Conservation (phyloP, 1,140 invertebrate genomes). For the Bombyx mori region DNA sequence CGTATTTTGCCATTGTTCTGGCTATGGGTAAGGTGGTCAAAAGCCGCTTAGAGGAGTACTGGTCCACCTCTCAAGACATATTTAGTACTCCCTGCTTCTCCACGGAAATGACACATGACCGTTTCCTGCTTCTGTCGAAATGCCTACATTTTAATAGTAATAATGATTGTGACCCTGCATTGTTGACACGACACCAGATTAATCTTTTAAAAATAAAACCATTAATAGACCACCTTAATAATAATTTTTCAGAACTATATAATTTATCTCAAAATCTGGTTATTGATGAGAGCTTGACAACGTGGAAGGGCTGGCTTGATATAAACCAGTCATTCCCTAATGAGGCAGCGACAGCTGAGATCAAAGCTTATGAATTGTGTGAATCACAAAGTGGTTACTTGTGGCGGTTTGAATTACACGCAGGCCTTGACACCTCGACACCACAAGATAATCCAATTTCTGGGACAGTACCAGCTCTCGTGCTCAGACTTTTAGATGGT, state of each 20-base stretch:
- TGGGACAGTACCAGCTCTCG: background rate
- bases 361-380: constrained; percentile 24
- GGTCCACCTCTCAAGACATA: constrained; percentile 9
- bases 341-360: constrained; percentile 16
- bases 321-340: constrained; percentile 14
- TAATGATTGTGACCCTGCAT: background rate
- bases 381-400: constrained; percentile 18
- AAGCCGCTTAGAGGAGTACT: constrained; percentile 14
- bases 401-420: background rate
- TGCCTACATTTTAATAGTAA: constrained; percentile 19
- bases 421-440: background rate
- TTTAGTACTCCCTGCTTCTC: constrained; percentile 16
- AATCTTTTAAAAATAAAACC: constrained; percentile 18
- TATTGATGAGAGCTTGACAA: constrained; percentile 14
- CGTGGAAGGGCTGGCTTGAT: constrained; percentile 18
- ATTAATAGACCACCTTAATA: constrained; percentile 22
- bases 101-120: constrained; percentile 2
- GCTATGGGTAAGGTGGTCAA: constrained; percentile 16
- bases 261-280: constrained; percentile 17
- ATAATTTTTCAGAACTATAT: constrained; percentile 10
- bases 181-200: constrained; percentile 2
- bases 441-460: constrained; percentile 16
- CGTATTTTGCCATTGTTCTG: constrained; percentile 16
- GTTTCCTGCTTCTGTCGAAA: constrained; percentile 10
- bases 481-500: too few relatives aligned